Base-by-base conservation (phyloP, 2,113 vertebrate species). In the Engystomops pustulosus region DNA sequence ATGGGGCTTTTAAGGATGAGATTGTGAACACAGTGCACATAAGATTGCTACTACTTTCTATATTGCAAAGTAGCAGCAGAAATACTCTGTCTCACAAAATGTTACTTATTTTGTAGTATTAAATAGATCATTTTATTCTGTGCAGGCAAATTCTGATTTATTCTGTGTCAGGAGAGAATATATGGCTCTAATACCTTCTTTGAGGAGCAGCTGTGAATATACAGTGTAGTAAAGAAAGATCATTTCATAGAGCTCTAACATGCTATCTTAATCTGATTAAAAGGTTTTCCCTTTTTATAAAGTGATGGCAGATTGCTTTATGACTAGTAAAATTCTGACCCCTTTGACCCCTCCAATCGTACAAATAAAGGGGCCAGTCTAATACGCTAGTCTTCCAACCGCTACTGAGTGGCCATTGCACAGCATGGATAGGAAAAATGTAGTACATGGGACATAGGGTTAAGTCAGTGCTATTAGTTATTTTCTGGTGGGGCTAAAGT, bases 61-160 rank as follows among this genome's bases (percentile, higher is more conserved):
- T 47, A 47, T 25, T 47, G 70, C 41, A 23, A 72, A 72, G 25
- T 72, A 72, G 45, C 41, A 72, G 4, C 41, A 27, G 0, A 27
- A 27, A 72, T 72, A 44, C 69, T 49, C 44, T 47, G 14, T 32
- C 9, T 47, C 32, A 51, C 2, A 44, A 14, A 44, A 45, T n/a
- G 38, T 20, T 23, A 72, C 41, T 47, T 72, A 72, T 72, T 47
- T 47, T 72, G 20, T 36, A 47, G 70, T 10, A 67, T 72, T 47
- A 47, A 47, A 47, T 3, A 14, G 14, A 36, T 23, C 4, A 72
- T 44, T 47, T 25, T 72, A 8, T 47, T 47, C 71, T 32, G 15
- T 10, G 25, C 6, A 5, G 18, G 3, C 15, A 75, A 51, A 75
- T 49, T 30, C 25, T 32, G 14, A 49, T 72, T 45, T 72, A 72